Conservation (phyloP, 2,113 vertebrate species). For the Hippocampus zosterae region DNA sequence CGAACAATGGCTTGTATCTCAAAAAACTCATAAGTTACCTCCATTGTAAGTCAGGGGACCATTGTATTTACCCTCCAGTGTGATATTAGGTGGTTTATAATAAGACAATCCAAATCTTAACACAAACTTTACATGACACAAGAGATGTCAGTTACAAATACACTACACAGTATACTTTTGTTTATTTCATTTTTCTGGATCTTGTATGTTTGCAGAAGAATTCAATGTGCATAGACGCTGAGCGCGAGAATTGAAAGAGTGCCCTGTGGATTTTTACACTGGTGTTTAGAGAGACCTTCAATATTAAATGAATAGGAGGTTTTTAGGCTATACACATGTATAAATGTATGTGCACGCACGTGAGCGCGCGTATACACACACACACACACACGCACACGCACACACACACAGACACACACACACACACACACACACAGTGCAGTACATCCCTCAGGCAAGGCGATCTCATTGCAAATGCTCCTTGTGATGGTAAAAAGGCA, state of each 20-base stretch:
- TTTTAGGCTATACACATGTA: neutral
- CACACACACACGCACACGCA: neutral
- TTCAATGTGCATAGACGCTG: neutral
- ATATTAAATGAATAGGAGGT: neutral
- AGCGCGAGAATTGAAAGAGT: neutral
- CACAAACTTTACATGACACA: no score
- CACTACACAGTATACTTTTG: neutral
- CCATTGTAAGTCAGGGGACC: no score
- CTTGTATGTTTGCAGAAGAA: neutral
- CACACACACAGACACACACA: no score
- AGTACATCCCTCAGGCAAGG: constrained; percentile 1
- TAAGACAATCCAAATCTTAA: no score
- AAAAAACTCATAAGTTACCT: no score
- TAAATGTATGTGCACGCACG: neutral
- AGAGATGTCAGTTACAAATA: no score
- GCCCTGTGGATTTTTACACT: neutral
- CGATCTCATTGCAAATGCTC: constrained; percentile 8
- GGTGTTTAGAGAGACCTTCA: neutral
- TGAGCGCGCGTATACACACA: no score
- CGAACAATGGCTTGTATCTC: no score
- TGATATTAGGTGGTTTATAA: no score
- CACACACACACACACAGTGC: neutral
- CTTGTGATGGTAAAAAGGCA: constrained; percentile 11
- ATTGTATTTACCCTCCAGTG: no score
- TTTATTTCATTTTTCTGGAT: neutral